Evolutionary conservation across 2,797 vertebrate genomes (phyloP).

Genomic region (Trachops cirrhosus): DNA sequence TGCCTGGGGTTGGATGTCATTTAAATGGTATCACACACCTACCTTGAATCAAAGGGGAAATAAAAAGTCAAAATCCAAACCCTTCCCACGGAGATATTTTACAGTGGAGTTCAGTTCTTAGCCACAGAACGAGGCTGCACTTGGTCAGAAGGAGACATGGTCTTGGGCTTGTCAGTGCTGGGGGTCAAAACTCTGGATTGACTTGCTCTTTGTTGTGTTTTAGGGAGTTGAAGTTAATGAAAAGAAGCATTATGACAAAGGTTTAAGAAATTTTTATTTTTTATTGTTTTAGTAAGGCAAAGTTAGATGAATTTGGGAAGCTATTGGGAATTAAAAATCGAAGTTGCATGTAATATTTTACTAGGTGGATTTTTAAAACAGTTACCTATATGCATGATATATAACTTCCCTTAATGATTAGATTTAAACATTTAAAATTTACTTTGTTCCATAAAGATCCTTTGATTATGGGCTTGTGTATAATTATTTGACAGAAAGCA

Average conservation of each 20-base stretch:
- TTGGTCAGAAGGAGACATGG: not conserved
- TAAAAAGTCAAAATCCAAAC: not conserved
- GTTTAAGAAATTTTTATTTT: not conserved
- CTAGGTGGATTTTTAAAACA: not conserved
- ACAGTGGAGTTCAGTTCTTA: not conserved
- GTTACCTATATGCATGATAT: not conserved
- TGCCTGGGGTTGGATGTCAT: not conserved
- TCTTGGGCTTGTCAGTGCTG: not conserved
- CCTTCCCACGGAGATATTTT: not conserved
- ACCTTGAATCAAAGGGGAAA: conserved; percentile 1
- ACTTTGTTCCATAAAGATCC: conserved; percentile 14
- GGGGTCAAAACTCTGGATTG: not conserved
- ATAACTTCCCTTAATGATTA: not conserved
- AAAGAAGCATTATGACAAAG: conserved; percentile 22
- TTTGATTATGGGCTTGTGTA: not conserved
- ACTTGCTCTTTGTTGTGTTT: conserved; percentile 46
- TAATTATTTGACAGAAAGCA: conserved; percentile 20
- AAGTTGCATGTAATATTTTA: not conserved
- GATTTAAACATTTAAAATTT: conserved; percentile 24
- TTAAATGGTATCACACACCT: not conserved
- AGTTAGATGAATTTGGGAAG: conserved; percentile 41
- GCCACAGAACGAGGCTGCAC: not conserved
- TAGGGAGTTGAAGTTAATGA: not conserved
- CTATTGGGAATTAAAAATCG: conserved; percentile 26
- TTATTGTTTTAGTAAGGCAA: not conserved